Evolutionary conservation across 2,888 invertebrate species (phyloP).

Genomic region (Drymonia ruficornis): DNA sequence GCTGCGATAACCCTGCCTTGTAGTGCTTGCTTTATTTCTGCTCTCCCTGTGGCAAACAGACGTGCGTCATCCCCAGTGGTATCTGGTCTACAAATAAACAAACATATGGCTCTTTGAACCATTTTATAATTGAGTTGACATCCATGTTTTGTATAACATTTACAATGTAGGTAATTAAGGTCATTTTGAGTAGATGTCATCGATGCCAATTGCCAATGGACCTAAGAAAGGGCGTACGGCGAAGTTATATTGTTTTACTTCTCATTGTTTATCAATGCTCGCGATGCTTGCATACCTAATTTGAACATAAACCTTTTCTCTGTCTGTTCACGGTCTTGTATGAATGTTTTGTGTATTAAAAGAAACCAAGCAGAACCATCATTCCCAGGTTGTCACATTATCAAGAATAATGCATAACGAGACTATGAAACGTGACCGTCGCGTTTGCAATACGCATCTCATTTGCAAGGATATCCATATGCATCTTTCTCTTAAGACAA

Average conservation of each 20-base stretch:
- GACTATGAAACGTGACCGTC: slow-evolving; percentile 27
- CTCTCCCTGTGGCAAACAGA: slow-evolving; percentile 76
- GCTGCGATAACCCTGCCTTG: slow-evolving; percentile 69
- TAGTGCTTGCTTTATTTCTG: slow-evolving; percentile 72
- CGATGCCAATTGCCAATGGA: too few relatives aligned
- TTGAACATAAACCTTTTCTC: too few relatives aligned
- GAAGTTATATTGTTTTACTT: too few relatives aligned
- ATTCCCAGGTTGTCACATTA: background rate
- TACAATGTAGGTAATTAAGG: background rate
- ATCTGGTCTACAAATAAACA: slow-evolving; percentile 73
- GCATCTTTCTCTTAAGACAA: slow-evolving; percentile 42
- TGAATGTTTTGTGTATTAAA: background rate
- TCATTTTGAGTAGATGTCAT: background rate
- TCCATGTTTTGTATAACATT: background rate
- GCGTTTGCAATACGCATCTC: slow-evolving; percentile 22
- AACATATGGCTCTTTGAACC: slow-evolving; percentile 56
- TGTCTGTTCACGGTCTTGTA: background rate
- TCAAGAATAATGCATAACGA: slow-evolving; percentile 13
- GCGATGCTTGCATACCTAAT: too few relatives aligned
- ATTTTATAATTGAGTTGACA: slow-evolving; percentile 37
- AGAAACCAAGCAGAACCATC: background rate
- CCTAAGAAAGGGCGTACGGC: too few relatives aligned
- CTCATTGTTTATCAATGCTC: too few relatives aligned
- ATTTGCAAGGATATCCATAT: slow-evolving; percentile 37
- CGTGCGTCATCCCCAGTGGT: slow-evolving; percentile 76